These are phyloP conservation scores for Drosophila borborema DNA, from an alignment of 2,888 invertebrate genomes.

Conservation along the genomic window DNA sequence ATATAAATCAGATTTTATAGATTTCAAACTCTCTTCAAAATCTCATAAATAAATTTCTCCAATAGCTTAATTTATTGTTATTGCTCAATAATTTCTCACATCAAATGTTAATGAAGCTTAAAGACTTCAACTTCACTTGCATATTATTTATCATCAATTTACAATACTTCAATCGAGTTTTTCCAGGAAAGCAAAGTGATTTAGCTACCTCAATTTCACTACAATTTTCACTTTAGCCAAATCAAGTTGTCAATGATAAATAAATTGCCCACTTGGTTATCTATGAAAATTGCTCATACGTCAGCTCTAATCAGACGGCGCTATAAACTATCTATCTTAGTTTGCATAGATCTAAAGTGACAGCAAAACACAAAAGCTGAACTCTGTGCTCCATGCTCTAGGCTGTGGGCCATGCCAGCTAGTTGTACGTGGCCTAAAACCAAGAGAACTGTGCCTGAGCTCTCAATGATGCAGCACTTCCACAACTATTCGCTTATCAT, in stretches of 20 bases:
- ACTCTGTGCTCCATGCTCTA: background rate
- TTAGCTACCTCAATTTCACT: background rate
- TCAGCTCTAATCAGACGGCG: constrained; percentile 23
- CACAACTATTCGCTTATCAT: constrained; percentile 18
- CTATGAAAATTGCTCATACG: background rate
- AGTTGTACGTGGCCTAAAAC: background rate
- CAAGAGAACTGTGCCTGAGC: constrained; percentile 6
- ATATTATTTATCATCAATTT: background rate
- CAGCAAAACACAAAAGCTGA: constrained; percentile 43
- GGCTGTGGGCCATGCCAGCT: background rate
- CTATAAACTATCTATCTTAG: constrained; percentile 37
- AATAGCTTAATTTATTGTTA: background rate
- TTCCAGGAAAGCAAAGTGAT: background rate
- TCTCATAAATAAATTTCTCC: background rate
- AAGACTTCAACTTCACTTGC: background rate
- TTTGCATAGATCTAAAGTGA: constrained; percentile 54
- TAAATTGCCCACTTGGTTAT: constrained; percentile 9
- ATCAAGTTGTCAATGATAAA: constrained; percentile 10
- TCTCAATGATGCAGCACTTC: constrained; percentile 54
- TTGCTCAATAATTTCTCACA: background rate
- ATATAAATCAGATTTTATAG: too few relatives aligned
- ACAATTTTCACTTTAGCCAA: background rate
- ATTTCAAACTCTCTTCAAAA: too few relatives aligned
- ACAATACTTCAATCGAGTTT: background rate
- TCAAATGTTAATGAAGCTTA: background rate